These are phyloP conservation scores for Phenganax subtilis DNA, from an alignment of 92 coral and sea anemone species.

Conservation along the genomic window DNA sequence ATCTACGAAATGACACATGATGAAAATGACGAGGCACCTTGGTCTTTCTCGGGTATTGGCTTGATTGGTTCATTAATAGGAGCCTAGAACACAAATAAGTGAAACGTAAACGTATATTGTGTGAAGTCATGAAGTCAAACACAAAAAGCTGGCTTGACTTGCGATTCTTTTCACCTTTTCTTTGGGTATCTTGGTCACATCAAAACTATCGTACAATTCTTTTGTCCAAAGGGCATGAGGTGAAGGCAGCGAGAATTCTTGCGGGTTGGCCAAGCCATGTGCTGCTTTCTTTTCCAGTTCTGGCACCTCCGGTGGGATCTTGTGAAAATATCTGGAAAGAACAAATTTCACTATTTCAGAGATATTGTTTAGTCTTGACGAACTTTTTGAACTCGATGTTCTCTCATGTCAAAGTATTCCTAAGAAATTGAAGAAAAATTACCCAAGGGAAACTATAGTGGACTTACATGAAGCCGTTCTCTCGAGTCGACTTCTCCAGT, in stretches of 20 bases:
- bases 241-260: constrained; percentile 72
- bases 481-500: constrained; percentile 85
- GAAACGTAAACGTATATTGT: not conserved
- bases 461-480: constrained; percentile 94
- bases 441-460: not conserved
- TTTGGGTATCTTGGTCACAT: constrained; percentile 43
- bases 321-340: constrained; percentile 72
- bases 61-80: constrained; percentile 34
- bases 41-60: constrained; percentile 32
- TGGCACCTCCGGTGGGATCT: constrained; percentile 85
- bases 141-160: not conserved
- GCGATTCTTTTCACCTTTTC: constrained; percentile 15
- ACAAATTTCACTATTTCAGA: not conserved
- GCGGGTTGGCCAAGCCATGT: constrained; percentile 89
- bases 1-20: constrained; percentile 32
- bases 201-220: constrained; percentile 85
- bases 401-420: not conserved
- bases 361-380: not conserved
- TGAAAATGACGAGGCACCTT: constrained; percentile 29
- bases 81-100: constrained; percentile 12
- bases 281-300: constrained; percentile 91
- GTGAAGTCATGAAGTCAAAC: not conserved
- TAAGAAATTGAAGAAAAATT: not conserved
- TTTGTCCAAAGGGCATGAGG: constrained; percentile 75
- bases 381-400: not conserved